Evolutionary conservation across 2,113 vertebrate species (phyloP).

Genomic region (Reinhardtius hippoglossoides): DNA sequence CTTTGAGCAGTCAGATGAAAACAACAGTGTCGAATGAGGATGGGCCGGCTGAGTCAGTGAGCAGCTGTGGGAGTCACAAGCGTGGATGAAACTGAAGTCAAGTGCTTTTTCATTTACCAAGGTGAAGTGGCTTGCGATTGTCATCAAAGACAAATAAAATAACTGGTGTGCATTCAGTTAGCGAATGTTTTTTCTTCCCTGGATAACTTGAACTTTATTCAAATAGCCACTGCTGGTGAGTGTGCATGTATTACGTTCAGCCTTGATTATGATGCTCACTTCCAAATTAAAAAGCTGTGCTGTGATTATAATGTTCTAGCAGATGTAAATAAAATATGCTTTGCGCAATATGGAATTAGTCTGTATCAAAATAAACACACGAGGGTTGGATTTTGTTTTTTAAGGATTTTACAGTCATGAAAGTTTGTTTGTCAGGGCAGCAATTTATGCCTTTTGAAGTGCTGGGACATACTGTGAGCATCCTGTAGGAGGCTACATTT

Average conservation of each 20-base stretch:
- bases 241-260: not conserved
- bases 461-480: not conserved
- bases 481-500: too few species aligned
- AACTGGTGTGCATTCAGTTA: slow-evolving; percentile 11
- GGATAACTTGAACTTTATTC: not conserved
- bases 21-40: slow-evolving; percentile 24
- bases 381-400: not conserved
- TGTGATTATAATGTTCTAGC: not conserved
- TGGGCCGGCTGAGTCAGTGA: slow-evolving; percentile 36
- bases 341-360: not conserved
- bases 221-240: not conserved
- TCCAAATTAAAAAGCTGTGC: not conserved
- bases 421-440: not conserved
- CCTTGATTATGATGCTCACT: not conserved
- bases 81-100: slow-evolving; percentile 17
- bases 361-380: not conserved
- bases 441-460: slow-evolving; percentile 2
- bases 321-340: not conserved
- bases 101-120: slow-evolving; percentile 7
- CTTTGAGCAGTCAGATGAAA: slow-evolving; percentile 44
- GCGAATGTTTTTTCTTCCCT: slow-evolving; percentile 1
- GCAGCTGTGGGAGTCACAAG: slow-evolving; percentile 26
- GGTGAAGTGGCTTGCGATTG: not conserved
- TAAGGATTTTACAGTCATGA: not conserved
- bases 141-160: slow-evolving; percentile 30